Evolutionary conservation across 2,113 vertebrate species (phyloP).

Genomic region (Isichthys henryi): DNA sequence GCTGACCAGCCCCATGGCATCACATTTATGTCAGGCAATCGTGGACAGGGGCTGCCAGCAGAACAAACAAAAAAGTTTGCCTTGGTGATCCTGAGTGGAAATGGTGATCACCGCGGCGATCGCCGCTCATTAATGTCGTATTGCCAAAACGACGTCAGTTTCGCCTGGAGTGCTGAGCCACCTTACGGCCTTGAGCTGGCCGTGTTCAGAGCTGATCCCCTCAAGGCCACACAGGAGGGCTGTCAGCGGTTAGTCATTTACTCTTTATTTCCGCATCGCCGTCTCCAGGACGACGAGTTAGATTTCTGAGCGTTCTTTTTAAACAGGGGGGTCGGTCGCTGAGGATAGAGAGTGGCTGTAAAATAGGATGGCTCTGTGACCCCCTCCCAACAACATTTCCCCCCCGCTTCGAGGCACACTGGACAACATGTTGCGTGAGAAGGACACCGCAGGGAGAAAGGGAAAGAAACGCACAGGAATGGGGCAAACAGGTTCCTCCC

Average conservation of each 20-base stretch:
- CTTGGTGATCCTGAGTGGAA: not conserved
- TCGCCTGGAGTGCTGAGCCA: not conserved
- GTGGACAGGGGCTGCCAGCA: not conserved
- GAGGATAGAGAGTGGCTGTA: not conserved
- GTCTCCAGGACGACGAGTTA: not conserved
- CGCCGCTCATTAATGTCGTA: not conserved
- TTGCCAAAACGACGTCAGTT: not conserved
- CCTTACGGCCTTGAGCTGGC: not conserved
- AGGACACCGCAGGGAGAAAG: not conserved
- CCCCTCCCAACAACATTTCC: not conserved
- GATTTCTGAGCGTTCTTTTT: not conserved
- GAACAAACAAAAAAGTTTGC: not conserved
- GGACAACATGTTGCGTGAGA: no score
- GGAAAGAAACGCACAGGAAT: not conserved
- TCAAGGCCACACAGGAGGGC: not conserved
- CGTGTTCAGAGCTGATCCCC: not conserved
- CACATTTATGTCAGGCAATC: not conserved
- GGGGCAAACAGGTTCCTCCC: not conserved
- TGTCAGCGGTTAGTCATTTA: conserved; percentile 4
- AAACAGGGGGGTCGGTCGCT: not conserved
- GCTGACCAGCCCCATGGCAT: not conserved
- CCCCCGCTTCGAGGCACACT: no score
- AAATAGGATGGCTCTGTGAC: not conserved
- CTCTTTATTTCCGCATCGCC: not conserved
- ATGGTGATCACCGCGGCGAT: not conserved